Conservation (phyloP, 2,797 vertebrate genomes). For the Arnoldichthys spilopterus region DNA sequence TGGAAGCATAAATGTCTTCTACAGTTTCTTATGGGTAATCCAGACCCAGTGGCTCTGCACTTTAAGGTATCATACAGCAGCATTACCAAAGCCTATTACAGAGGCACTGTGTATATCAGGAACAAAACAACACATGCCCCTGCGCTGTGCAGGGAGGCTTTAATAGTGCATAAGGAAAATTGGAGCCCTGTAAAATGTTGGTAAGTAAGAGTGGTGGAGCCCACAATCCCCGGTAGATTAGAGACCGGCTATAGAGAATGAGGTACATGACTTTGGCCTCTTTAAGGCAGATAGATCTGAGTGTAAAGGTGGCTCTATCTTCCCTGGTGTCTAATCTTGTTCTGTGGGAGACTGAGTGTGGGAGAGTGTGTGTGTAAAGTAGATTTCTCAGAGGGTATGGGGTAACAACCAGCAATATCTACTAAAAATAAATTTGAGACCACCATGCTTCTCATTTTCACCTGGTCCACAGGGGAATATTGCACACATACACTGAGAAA, state of each 20-base stretch:
- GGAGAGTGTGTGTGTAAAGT: slow-evolving; percentile 43
- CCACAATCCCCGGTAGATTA: slow-evolving; percentile 26
- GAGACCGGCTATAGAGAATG: slow-evolving; percentile 23
- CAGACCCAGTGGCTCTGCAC: slow-evolving; percentile 5
- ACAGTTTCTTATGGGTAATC: slow-evolving; percentile 8
- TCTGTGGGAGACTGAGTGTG: neutral
- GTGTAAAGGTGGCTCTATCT: slow-evolving; percentile 23
- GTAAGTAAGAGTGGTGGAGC: slow-evolving; percentile 17
- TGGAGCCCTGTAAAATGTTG: slow-evolving; percentile 25
- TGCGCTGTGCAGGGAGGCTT: neutral
- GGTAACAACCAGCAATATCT: slow-evolving; percentile 63
- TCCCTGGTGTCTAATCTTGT: slow-evolving; percentile 43
- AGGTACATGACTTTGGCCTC: slow-evolving; percentile 34
- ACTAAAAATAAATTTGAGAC: slow-evolving; percentile 78
- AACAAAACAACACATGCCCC: neutral
- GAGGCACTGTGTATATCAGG: neutral
- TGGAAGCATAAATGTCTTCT: slow-evolving; percentile 7
- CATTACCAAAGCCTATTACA: slow-evolving; percentile 6
- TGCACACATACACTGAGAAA: slow-evolving; percentile 23
- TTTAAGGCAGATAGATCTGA: slow-evolving; percentile 47
- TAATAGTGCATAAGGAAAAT: slow-evolving; percentile 1
- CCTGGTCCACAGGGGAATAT: slow-evolving; percentile 68
- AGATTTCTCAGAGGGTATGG: slow-evolving; percentile 65
- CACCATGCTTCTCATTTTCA: slow-evolving; percentile 72
- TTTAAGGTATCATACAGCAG: neutral